phyloP scores from a whole-genome alignment of 2,113 vertebrate genomes.

The Toxotes jaculatrix region DNA sequence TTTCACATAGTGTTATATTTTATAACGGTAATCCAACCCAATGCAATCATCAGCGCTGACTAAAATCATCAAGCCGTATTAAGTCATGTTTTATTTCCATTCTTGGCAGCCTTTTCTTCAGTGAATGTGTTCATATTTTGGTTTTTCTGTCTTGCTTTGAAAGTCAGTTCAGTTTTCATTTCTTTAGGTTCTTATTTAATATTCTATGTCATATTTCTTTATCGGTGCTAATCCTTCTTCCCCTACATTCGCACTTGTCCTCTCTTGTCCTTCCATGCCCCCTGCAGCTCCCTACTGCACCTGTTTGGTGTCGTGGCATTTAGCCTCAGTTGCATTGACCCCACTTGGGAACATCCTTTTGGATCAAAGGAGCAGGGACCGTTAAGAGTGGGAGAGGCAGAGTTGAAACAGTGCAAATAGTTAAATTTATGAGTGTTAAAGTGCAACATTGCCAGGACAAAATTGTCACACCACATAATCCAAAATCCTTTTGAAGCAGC shows the following conservation, averaged over 20 bases:
- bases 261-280: slow-evolving; percentile 44
- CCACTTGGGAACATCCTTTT: slow-evolving; percentile 21
- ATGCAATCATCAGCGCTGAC: not conserved
- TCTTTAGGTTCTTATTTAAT: too few relatives aligned
- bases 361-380: slow-evolving; percentile 38
- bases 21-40: not conserved
- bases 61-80: not conserved
- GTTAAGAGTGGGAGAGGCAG: slow-evolving; percentile 1
- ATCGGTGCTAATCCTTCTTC: not conserved
- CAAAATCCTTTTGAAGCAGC: slow-evolving; percentile 14
- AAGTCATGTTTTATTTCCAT: not conserved
- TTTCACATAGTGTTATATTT: not conserved
- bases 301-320: slow-evolving; percentile 60
- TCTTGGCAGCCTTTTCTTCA: not conserved
- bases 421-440: slow-evolving; percentile 22
- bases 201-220: not conserved
- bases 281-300: slow-evolving; percentile 43
- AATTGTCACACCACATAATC: slow-evolving; percentile 3
- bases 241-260: not conserved
- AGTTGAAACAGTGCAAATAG: slow-evolving; percentile 25
- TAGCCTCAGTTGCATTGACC: slow-evolving; percentile 43
- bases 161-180: not conserved
- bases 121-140: not conserved
- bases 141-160: not conserved
- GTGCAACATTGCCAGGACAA: slow-evolving; percentile 28